These are phyloP conservation scores for Oscheius sp. DNA, from an alignment of 2,888 invertebrate species.

Conservation along the genomic window DNA sequence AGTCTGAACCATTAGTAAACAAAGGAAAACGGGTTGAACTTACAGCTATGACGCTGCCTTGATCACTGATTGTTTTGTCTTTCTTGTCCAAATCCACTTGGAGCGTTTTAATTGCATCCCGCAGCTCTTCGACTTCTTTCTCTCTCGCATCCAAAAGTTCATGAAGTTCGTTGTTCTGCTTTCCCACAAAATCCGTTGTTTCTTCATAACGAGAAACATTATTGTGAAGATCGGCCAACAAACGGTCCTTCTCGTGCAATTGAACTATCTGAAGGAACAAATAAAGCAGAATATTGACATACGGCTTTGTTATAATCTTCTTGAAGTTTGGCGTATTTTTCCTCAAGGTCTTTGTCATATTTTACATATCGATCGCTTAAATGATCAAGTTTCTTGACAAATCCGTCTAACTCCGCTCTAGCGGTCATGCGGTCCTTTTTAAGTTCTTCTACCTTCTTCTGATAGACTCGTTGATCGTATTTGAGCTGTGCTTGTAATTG, in stretches of 20 bases:
- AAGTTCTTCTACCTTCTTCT: conserved; percentile 13
- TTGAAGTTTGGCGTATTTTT: conserved; percentile 7
- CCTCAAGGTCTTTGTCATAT: conserved; percentile 20
- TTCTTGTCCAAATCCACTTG: conserved; percentile 6
- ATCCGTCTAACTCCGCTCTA: conserved; percentile 5
- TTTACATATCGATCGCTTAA: conserved; percentile 20
- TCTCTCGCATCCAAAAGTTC: conserved; percentile 48
- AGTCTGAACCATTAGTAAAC: conserved; percentile 27
- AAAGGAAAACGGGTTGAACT: neutral
- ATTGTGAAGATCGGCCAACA: conserved; percentile 1
- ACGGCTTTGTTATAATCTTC: conserved; percentile 18
- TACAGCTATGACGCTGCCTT: conserved; percentile 3
- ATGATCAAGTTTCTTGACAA: conserved; percentile 20
- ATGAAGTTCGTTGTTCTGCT: conserved; percentile 47
- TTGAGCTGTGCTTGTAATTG: conserved; percentile 8
- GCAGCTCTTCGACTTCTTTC: conserved; percentile 41
- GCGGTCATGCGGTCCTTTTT: conserved; percentile 12
- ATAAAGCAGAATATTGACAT: neutral
- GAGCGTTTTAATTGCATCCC: conserved; percentile 34
- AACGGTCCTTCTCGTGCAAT: conserved; percentile 4
- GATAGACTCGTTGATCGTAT: conserved; percentile 20
- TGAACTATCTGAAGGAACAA: conserved; percentile 10
- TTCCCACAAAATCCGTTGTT: conserved; percentile 33
- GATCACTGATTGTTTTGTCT: conserved; percentile 18
- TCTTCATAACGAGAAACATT: conserved; percentile 10